Evolutionary conservation across 1,140 invertebrate species (phyloP).

Genomic region (Trachymyrmex cornetzi): DNA sequence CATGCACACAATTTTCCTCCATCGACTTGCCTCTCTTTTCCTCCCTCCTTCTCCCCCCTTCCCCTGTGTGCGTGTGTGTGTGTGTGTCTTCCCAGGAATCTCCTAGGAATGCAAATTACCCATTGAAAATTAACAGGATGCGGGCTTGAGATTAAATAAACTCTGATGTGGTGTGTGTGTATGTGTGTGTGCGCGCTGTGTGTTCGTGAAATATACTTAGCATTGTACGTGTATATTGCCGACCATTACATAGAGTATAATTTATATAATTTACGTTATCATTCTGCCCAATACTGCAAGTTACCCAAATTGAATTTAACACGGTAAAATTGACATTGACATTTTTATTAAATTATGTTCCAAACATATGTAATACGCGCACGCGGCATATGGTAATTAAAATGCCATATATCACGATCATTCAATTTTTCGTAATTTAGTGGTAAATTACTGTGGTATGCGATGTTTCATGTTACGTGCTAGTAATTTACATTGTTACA

Average conservation of each 20-base stretch:
- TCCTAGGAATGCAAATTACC: conserved; percentile 58
- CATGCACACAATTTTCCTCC: conserved; percentile 39
- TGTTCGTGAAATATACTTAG: background rate
- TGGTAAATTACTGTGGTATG: background rate
- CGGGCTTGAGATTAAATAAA: conserved; percentile 40
- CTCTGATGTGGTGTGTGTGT: background rate
- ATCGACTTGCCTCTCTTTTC: conserved; percentile 31
- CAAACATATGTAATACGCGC: background rate
- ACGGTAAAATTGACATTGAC: background rate
- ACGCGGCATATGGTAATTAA: conserved; percentile 3
- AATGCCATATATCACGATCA: conserved; percentile 8
- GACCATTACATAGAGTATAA: too few species aligned
- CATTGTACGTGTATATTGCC: background rate
- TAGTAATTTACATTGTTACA: conserved; percentile 22
- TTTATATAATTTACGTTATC: background rate
- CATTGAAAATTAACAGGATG: conserved; percentile 41
- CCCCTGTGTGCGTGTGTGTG: background rate
- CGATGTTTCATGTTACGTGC: background rate
- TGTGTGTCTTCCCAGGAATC: background rate
- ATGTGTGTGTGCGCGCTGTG: too few species aligned
- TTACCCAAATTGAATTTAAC: conserved; percentile 22
- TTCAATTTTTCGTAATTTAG: conserved; percentile 13
- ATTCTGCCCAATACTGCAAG: background rate
- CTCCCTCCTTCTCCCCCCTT: background rate
- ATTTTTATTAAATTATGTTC: conserved; percentile 18